Evolutionary conservation across 2,888 invertebrate genomes (phyloP).

Genomic region (Lasioglossum lativentre): DNA sequence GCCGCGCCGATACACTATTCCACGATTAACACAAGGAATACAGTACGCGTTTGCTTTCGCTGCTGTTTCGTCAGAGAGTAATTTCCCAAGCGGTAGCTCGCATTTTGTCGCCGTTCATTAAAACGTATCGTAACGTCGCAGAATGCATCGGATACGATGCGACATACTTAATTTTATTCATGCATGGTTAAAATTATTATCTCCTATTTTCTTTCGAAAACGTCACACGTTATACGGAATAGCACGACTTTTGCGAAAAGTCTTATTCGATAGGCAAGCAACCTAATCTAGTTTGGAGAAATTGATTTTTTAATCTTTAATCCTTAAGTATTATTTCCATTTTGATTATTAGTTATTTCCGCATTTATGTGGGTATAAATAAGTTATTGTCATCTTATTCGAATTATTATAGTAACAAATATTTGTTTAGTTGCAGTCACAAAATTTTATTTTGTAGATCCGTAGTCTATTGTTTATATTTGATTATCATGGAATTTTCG

Average conservation of each 20-base stretch:
- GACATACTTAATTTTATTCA: neutral
- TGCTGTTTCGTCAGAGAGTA: constrained; percentile 5
- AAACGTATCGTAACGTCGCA: neutral
- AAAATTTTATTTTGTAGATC: no score
- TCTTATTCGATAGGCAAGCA: neutral
- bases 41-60: constrained; percentile 15
- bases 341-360: no score
- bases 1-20: constrained; percentile 28
- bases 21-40: constrained; percentile 17
- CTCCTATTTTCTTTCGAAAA: no score
- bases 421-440: no score
- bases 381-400: no score
- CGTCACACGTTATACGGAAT: no score
- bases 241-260: no score
- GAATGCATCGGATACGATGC: neutral
- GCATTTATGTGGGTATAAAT: no score
- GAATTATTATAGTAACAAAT: no score
- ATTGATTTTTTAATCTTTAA: neutral
- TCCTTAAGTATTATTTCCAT: no score
- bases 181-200: neutral
- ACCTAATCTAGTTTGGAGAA: neutral
- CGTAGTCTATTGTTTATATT: no score
- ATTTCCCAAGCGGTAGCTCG: neutral
- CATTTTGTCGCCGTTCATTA: neutral
- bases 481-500: no score